phyloP scores from a whole-genome alignment of 2,888 invertebrate genomes.

The Brenthis ino region DNA sequence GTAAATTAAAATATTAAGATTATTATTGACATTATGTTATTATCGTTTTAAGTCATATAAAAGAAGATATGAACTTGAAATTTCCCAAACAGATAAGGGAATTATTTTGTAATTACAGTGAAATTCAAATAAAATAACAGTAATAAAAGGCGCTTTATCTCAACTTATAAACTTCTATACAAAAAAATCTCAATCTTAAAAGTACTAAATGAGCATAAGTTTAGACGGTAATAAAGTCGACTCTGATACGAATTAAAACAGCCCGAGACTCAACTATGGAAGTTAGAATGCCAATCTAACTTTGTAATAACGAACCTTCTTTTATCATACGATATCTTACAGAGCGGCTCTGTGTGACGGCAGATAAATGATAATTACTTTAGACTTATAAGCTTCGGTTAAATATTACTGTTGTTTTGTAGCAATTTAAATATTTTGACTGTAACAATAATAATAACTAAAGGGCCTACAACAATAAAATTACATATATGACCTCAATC shows the following conservation, averaged over 20 bases:
- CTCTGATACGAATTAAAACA: conserved; percentile 35
- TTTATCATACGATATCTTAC: conserved; percentile 39
- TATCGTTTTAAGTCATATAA: too few relatives aligned
- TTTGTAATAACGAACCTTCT: conserved; percentile 60
- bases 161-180: conserved; percentile 6
- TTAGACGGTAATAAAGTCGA: conserved; percentile 16
- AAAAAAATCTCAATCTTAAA: not conserved
- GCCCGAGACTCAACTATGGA: conserved; percentile 34
- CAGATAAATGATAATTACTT: conserved; percentile 35
- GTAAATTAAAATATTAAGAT: too few relatives aligned
- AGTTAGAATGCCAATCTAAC: conserved; percentile 64
- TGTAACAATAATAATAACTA: not conserved
- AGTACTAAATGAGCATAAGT: conserved; percentile 8
- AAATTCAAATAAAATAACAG: not conserved
- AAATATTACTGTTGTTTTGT: conserved; percentile 8
- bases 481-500: too few relatives aligned
- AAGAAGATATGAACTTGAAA: too few relatives aligned
- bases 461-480: not conserved
- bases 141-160: not conserved
- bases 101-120: too few relatives aligned
- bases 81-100: too few relatives aligned
- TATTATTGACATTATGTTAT: too few relatives aligned
- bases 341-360: conserved; percentile 19
- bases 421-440: not conserved
- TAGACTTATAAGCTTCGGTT: conserved; percentile 10